Evolutionary conservation across 2,797 vertebrate genomes (phyloP).

Genomic region (Poeciliopsis gracilis): DNA sequence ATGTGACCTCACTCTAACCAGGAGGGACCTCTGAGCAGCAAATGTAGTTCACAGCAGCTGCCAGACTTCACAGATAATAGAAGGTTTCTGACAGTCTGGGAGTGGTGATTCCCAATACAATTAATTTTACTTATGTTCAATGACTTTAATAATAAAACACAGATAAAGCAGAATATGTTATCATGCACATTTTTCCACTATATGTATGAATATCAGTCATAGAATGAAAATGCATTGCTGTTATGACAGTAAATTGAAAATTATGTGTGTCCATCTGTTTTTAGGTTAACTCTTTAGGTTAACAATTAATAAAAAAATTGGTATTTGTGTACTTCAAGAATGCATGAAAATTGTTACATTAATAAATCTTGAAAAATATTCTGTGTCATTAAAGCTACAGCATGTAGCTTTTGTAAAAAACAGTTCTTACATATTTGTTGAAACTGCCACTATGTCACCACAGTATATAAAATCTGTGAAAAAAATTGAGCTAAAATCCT

Average conservation of each 20-base stretch:
- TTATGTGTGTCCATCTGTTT: background rate
- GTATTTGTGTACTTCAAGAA: background rate
- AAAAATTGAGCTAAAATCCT: too few species aligned
- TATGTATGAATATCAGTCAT: background rate
- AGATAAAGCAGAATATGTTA: background rate
- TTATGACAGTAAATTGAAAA: background rate
- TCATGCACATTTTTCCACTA: background rate
- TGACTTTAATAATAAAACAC: background rate
- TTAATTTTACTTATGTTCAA: conserved; percentile 9
- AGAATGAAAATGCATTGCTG: background rate
- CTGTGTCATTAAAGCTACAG: background rate
- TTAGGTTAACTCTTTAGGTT: background rate
- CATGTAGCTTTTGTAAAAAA: too few species aligned
- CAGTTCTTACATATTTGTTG: too few species aligned
- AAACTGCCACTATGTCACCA: too few species aligned
- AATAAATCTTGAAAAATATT: background rate
- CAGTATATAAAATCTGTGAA: too few species aligned
- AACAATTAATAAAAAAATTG: background rate
- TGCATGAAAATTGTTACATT: background rate
- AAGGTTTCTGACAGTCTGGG: conserved; percentile 23
- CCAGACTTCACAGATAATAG: conserved; percentile 24
- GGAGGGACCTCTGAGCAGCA: conserved; percentile 30
- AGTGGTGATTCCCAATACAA: conserved; percentile 13
- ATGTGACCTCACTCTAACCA: conserved; percentile 40
- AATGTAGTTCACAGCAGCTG: conserved; percentile 30